These are phyloP conservation scores for Pyrocephalus nanus DNA, from an alignment of 2,797 vertebrate species.

Conservation along the genomic window DNA sequence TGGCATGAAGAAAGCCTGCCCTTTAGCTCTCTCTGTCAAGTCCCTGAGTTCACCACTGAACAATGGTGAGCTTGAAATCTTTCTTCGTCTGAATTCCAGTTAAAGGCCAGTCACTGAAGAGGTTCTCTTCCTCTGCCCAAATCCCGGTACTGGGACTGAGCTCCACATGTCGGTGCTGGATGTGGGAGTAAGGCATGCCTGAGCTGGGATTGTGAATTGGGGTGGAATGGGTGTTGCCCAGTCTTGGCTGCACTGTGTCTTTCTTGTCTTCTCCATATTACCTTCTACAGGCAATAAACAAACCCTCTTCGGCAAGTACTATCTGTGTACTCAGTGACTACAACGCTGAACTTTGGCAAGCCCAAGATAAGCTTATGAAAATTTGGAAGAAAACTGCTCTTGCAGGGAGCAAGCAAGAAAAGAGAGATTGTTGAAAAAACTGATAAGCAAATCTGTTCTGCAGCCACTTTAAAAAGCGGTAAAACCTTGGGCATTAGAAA, in stretches of 20 bases:
- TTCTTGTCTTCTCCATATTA: not conserved
- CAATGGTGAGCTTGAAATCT: not conserved
- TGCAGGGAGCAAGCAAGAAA: not conserved
- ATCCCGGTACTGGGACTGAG: not conserved
- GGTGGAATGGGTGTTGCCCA: not conserved
- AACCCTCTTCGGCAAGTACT: not conserved
- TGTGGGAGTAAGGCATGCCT: not conserved
- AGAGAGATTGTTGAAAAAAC: not conserved
- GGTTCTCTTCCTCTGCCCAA: not conserved
- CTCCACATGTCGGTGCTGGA: rapidly evolving
- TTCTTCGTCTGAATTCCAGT: not conserved
- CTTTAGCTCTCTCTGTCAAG: not conserved
- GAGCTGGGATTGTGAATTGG: not conserved
- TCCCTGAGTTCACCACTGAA: not conserved
- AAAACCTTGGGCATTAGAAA: not conserved
- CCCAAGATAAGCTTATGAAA: not conserved
- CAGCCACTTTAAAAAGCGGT: not conserved
- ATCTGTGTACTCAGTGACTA: not conserved
- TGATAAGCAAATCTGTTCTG: not conserved
- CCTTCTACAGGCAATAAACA: rapidly evolving
- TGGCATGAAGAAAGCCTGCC: not conserved
- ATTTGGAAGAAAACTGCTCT: not conserved
- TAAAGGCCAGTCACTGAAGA: not conserved
- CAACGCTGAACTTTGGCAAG: not conserved
- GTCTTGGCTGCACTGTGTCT: not conserved